These are phyloP conservation scores for Hemichromis elongatus DNA, from an alignment of 2,113 vertebrate genomes.

Conservation along the genomic window DNA sequence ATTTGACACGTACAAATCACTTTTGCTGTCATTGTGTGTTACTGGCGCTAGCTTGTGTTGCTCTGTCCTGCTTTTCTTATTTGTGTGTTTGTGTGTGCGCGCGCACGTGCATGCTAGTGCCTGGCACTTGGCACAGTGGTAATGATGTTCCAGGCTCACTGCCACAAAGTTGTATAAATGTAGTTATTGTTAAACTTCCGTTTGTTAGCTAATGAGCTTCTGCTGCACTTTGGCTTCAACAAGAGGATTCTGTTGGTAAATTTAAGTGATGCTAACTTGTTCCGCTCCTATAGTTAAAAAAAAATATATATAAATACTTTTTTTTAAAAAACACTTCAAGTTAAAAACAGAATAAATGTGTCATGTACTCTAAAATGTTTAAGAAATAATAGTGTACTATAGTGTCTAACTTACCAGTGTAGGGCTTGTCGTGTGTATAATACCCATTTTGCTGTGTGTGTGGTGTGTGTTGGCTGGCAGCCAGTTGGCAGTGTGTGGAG, in stretches of 20 bases:
- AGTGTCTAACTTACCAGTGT: neutral
- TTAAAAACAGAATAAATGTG: neutral
- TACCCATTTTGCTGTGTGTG: neutral
- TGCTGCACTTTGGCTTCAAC: neutral
- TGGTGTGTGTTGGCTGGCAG: neutral
- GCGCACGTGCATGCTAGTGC: neutral
- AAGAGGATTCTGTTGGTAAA: neutral
- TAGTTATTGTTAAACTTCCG: constrained; percentile 30
- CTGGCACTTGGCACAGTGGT: constrained; percentile 1
- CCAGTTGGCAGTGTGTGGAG: constrained; percentile 33
- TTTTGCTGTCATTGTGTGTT: neutral
- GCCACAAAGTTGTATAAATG: constrained; percentile 12
- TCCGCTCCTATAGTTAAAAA: neutral
- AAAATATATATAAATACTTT: neutral
- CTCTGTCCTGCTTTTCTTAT: neutral
- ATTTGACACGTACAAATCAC: constrained; percentile 3
- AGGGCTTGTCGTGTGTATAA: neutral
- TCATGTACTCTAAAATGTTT: neutral
- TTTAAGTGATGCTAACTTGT: neutral
- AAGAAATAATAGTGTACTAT: neutral
- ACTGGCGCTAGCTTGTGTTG: neutral
- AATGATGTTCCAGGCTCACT: neutral
- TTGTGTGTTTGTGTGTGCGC: neutral
- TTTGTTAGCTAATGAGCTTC: neutral
- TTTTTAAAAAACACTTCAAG: too few relatives aligned